Base-by-base conservation (phyloP, 2,888 invertebrate genomes). In the Torymus auratus region DNA sequence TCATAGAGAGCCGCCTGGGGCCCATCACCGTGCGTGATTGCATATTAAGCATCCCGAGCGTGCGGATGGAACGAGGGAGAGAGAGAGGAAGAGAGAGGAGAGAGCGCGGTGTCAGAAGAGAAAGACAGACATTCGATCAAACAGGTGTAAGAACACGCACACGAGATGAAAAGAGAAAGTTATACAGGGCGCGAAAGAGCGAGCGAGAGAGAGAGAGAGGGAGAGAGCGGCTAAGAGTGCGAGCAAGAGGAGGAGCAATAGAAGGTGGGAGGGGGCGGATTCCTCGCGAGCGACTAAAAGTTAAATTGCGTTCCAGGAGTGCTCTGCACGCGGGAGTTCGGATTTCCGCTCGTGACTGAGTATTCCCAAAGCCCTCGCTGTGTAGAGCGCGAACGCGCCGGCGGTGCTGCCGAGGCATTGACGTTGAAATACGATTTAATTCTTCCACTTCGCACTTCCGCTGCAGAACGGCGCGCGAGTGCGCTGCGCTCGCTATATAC, bases 341-440 rank as follows among this genome's bases (percentile, higher is more conserved):
- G 86, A 88, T 88, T 87, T 87, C 86, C 86, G 86, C 85, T 85
- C 86, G 86, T 87, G 87, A 89, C 88, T 88, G 88, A 87, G 85
- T 87, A 88, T 86, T 88, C 87, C 88, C 88, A 86, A 86, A 87
- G 86, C 86, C 86, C 84, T 85, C 85, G 64, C 70, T 71, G 52
- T n/a, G 72, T 60, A 17, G 50, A 55, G 60, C 52, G 41, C 15
- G 50, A 50, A 83, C 83, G 85, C 84, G 85, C 86, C 85, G 85
- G 85, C 85, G 85, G 85, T 88, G 85, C 82, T 17, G 84, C 85
- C 15, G 82, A 84, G 83, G 85, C 85, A 86, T 87, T 87, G 88
- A 87, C 88, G 87, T 87, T 89, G 87, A 88, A 88, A 88, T 88
- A 88, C 86, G 86, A 88, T 88, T 88, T 88, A 88, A 88, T 88